Evolutionary conservation across 2,888 invertebrate genomes (phyloP), one percentile per base, ranked within the genome.

Genomic region (Monoplex corrugatus): DNA sequence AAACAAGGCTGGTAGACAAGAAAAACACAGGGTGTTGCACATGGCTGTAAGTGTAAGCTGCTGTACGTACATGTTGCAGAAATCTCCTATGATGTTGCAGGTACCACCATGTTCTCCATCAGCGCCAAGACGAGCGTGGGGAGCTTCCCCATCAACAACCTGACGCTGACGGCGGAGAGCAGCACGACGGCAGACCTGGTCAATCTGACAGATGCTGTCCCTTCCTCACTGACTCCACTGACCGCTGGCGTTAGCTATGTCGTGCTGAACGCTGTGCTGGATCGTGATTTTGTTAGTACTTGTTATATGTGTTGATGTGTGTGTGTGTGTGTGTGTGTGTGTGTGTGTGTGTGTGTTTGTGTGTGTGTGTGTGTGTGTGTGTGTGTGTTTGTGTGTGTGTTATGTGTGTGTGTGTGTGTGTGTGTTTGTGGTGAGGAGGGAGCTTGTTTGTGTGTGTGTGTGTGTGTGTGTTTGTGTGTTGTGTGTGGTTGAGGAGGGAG

Each of bases 231-330:
- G 5, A 23, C 43, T 23, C 50, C n/a, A 19, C 87, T 75, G 78
- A n/a, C 80, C 23, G 87, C 84, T 63, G 78, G 78, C 23, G n/a
- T n/a, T n/a, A n/a, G n/a, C n/a, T n/a, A n/a, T n/a, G 87, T 89
- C 28, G 43, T 88, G 16, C 89, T 90, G 1, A 28, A 44, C 5
- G 40, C 72, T 2, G 50, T 78, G 43, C 82, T 90, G 5, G 90
- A 90, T 40, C 57, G 89, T 32, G 90, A 90, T 86, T 90, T 86
- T 84, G 90, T 90, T 38, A 90, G 90, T 85, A 13, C 32, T 8
- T 78, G 38, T n/a, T 78, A 5, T 78, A 19, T 78, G 38, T 78
- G 38, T 35, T 8, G n/a, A 5, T 78, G 38, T 78, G 16, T 78
- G 38, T 35, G 38, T 78, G 16, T 78, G 38, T 78, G 35, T 78